Evolutionary conservation across 2,888 invertebrate genomes (phyloP).

Genomic region (Nasonia oneida): DNA sequence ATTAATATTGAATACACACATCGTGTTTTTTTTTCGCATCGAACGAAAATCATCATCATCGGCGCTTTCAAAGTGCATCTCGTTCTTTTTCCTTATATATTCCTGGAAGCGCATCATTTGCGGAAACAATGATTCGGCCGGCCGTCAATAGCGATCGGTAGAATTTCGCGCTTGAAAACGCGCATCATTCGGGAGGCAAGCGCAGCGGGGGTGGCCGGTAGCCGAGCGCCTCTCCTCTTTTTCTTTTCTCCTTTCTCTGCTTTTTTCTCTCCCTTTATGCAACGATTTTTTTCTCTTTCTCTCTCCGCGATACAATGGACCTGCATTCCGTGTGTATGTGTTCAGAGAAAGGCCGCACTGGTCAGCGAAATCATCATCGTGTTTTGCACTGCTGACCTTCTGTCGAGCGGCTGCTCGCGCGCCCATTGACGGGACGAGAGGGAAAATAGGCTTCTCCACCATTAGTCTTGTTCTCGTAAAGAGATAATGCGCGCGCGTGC

Average conservation of each 20-base stretch:
- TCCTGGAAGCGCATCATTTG: conserved; percentile 63
- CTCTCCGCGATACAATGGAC: not conserved
- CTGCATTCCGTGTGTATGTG: not conserved
- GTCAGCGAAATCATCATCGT: conserved; percentile 35
- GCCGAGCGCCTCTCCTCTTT: not conserved
- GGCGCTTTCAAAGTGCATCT: conserved; percentile 16
- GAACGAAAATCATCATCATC: not conserved
- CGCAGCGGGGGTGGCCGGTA: conserved; percentile 52
- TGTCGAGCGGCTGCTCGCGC: conserved; percentile 4
- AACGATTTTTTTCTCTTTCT: not conserved
- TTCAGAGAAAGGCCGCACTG: not conserved
- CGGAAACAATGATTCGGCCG: conserved; percentile 59
- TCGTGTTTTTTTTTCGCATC: not conserved
- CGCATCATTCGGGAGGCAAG: conserved; percentile 36
- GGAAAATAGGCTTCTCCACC: not conserved
- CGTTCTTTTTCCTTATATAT: not conserved
- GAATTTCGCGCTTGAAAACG: conserved; percentile 59
- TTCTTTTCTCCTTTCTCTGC: not conserved
- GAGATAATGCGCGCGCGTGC: not conserved
- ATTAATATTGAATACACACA: not conserved
- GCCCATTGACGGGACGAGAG: not conserved
- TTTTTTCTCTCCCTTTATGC: not conserved
- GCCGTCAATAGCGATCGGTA: conserved; percentile 43
- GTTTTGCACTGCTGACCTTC: conserved; percentile 45
- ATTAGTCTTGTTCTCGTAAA: conserved; percentile 7